Percentiles rank a stretch among this genome's conserved stretches.
Conservation (phyloP, 2,888 invertebrate genomes). For the Parnassius apollo region DNA sequence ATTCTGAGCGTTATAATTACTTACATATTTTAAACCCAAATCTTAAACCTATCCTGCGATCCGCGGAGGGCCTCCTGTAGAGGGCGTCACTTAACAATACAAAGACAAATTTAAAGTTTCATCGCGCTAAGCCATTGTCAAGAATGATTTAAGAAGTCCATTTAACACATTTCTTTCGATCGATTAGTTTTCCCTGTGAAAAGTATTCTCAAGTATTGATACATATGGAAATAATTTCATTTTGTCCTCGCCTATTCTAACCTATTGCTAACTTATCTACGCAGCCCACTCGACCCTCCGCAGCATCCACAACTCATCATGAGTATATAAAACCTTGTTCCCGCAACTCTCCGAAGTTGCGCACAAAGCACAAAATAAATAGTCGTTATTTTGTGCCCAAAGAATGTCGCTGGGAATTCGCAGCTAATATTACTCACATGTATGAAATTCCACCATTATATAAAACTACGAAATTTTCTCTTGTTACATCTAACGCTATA, state of each 20-base stretch:
- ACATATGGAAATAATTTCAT: background rate
- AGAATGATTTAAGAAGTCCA: background rate
- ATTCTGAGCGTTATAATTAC: conserved; percentile 52
- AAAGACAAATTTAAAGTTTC: background rate
- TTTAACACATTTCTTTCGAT: too few relatives aligned
- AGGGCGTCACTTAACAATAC: background rate
- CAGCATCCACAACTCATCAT: background rate
- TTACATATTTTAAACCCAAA: conserved; percentile 47
- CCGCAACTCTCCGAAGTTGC: background rate
- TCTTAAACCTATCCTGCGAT: conserved; percentile 25
- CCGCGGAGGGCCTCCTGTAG: conserved; percentile 6
- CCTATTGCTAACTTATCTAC: conserved; percentile 14
- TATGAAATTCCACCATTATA: conserved; percentile 1
- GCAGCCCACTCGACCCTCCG: background rate
- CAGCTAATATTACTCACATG: background rate
- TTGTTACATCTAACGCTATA: background rate
- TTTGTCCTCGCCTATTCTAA: conserved; percentile 1
- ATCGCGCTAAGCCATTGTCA: background rate
- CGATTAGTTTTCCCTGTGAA: too few relatives aligned
- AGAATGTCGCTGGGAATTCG: background rate
- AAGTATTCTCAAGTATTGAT: background rate
- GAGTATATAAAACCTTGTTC: conserved; percentile 1
- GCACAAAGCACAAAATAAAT: too few relatives aligned
- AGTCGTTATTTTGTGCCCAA: background rate
- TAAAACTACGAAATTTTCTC: background rate